Evolutionary conservation across 2,888 invertebrate species (phyloP).

Genomic region (Argynnis bischoffii): DNA sequence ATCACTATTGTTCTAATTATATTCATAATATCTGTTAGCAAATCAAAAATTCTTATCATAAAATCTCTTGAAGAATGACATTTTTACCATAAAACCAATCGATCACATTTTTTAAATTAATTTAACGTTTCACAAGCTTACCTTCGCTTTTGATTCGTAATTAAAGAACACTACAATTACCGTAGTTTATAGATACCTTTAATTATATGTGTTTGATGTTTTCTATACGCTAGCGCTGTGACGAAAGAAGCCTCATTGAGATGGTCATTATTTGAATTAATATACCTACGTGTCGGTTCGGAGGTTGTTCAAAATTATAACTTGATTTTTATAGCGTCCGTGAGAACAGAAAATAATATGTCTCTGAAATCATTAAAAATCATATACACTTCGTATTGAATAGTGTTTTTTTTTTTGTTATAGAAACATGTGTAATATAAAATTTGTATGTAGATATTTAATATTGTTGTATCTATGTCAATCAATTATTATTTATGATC

Average conservation of each 20-base stretch:
- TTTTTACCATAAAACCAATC: slow-evolving; percentile 19
- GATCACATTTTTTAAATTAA: slow-evolving; percentile 31
- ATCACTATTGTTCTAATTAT: too few species aligned
- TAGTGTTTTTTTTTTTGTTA: slow-evolving; percentile 7
- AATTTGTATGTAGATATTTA: slow-evolving; percentile 50
- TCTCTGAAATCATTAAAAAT: slow-evolving; percentile 59
- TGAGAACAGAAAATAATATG: slow-evolving; percentile 77
- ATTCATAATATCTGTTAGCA: too few species aligned
- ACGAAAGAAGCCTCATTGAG: slow-evolving; percentile 75
- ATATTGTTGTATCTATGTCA: too few species aligned
- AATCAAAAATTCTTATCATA: not conserved
- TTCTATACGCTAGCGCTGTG: slow-evolving; percentile 78
- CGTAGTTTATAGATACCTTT: slow-evolving; percentile 78
- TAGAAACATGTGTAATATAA: not conserved
- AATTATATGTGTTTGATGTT: slow-evolving; percentile 81
- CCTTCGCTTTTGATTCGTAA: slow-evolving; percentile 73
- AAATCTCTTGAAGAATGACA: not conserved
- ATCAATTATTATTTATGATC: too few species aligned
- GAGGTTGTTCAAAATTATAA: slow-evolving; percentile 74
- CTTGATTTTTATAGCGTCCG: slow-evolving; percentile 73
- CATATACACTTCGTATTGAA: slow-evolving; percentile 40
- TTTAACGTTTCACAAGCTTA: slow-evolving; percentile 56
- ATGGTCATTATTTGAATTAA: slow-evolving; percentile 79
- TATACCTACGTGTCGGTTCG: slow-evolving; percentile 80
- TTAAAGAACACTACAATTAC: slow-evolving; percentile 80